Conservation (phyloP, 2,888 invertebrate genomes). For the Cerastis rubricosa region DNA sequence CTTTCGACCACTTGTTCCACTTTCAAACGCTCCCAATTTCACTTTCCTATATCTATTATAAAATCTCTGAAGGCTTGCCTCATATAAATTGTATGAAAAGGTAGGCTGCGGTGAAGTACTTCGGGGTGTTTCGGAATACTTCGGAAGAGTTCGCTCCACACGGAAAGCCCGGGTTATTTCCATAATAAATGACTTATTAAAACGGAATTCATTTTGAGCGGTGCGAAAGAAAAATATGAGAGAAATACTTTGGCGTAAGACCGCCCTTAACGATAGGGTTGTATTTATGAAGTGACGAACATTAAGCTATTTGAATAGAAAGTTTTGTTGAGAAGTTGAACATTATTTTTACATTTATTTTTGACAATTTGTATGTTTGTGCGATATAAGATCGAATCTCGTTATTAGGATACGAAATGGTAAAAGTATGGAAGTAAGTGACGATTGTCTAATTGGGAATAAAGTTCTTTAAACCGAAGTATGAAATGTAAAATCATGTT, state of each 20-base stretch:
- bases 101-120: conserved; percentile 43
- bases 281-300: conserved; percentile 15
- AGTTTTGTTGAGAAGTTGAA: not conserved
- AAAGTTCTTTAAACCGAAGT: no score
- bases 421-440: not conserved
- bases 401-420: not conserved
- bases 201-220: conserved; percentile 56
- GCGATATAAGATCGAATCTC: not conserved
- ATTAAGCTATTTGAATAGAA: conserved; percentile 1
- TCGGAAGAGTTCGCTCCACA: conserved; percentile 34
- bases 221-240: conserved; percentile 63
- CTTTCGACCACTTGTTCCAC: conserved; percentile 44
- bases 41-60: conserved; percentile 58
- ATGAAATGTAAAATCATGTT: not conserved
- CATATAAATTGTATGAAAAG: conserved; percentile 55
- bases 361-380: no score
- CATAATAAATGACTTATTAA: conserved; percentile 65
- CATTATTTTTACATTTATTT: not conserved
- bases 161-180: conserved; percentile 53
- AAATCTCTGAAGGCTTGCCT: conserved; percentile 51
- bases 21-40: conserved; percentile 51
- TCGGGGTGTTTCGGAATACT: conserved; percentile 36
- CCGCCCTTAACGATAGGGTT: conserved; percentile 40
- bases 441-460: no score
- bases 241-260: conserved; percentile 40